Percentiles rank a stretch among this genome's conserved stretches.
Conservation (phyloP, 2,888 invertebrate genomes). For the Hermaeophaga mercurialis region DNA sequence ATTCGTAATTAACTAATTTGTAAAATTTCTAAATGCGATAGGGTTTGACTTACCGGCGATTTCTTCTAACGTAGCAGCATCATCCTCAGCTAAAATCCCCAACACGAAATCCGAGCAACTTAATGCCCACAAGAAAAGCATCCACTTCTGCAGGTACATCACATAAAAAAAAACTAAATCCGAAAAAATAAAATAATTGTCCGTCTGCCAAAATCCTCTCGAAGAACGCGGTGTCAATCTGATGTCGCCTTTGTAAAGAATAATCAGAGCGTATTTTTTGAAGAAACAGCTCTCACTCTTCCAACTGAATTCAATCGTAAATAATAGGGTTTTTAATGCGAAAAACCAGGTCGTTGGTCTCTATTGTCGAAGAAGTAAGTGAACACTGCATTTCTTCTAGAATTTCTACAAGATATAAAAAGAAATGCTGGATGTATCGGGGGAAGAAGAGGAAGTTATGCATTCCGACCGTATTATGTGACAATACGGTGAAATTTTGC, state of each 20-base stretch:
- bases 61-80: constrained; percentile 43
- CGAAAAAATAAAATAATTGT: background rate
- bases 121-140: constrained; percentile 53
- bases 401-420: constrained; percentile 37
- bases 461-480: constrained; percentile 15
- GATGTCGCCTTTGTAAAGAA: constrained; percentile 42
- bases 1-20: too few species aligned
- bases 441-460: constrained; percentile 22
- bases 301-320: constrained; percentile 23
- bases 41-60: constrained; percentile 41
- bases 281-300: constrained; percentile 30
- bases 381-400: constrained; percentile 37
- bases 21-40: too few species aligned
- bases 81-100: constrained; percentile 53
- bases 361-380: constrained; percentile 40
- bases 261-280: constrained; percentile 49
- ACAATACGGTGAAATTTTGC: constrained; percentile 6
- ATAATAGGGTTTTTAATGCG: constrained; percentile 37
- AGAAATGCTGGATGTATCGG: constrained; percentile 43
- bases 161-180: constrained; percentile 20
- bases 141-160: constrained; percentile 53
- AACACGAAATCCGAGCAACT: constrained; percentile 47
- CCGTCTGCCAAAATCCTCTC: constrained; percentile 3
- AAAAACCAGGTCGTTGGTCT: constrained; percentile 48
- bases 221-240: constrained; percentile 34